Evolutionary conservation across 30 jellyfish, hydroid and myxozoan species (phyloP).

Genomic region (Aurelia aurita): DNA sequence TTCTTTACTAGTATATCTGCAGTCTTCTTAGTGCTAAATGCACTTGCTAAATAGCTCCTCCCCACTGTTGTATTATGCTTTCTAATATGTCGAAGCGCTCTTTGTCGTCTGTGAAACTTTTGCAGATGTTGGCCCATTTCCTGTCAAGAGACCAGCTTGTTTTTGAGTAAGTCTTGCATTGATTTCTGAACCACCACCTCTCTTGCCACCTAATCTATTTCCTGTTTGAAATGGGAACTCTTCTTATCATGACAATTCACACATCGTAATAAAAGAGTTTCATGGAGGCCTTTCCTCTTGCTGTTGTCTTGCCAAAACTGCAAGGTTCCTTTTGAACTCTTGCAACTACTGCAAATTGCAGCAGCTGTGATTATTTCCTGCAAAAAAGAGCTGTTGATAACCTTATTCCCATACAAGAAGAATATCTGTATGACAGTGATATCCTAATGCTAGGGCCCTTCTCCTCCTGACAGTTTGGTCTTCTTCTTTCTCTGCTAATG

Average conservation of each 20-base stretch:
- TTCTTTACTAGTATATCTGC: too few species aligned
- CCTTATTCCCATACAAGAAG: not conserved
- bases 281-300: slow-evolving; percentile 16
- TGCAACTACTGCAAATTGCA: slow-evolving; percentile 2
- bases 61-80: too few species aligned
- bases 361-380: slow-evolving; percentile 9
- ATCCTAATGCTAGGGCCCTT: slow-evolving; percentile 1
- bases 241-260: not conserved
- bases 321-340: not conserved
- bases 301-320: slow-evolving; percentile 11
- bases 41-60: too few species aligned
- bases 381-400: not conserved
- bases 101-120: too few species aligned
- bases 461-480: not conserved
- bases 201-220: not conserved
- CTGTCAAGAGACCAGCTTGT: too few species aligned
- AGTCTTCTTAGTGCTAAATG: too few species aligned
- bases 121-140: too few species aligned
- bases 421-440: not conserved
- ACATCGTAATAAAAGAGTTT: slow-evolving; percentile 2
- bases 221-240: slow-evolving; percentile 13
- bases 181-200: not conserved
- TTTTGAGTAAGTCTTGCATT: too few species aligned
- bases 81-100: too few species aligned
- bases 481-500: not conserved